Evolutionary conservation across 2,113 vertebrate species (phyloP).

Genomic region (Setophaga petechia): DNA sequence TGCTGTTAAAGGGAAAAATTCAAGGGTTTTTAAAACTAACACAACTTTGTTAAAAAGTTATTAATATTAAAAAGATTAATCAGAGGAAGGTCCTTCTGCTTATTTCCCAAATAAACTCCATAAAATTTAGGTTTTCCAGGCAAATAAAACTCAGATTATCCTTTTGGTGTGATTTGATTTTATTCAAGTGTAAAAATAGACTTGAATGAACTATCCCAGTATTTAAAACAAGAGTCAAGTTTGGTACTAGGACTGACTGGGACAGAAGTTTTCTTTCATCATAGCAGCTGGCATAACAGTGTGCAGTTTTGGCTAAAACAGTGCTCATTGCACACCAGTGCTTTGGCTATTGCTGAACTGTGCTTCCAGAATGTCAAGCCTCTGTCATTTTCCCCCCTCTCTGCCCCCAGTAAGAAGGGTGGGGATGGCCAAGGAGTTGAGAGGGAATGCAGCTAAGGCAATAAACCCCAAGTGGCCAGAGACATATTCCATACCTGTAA

Average conservation of each 20-base stretch:
- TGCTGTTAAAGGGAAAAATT: background rate
- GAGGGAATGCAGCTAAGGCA: background rate
- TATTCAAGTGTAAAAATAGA: background rate
- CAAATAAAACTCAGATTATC: background rate
- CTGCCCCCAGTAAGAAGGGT: background rate
- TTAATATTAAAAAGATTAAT: background rate
- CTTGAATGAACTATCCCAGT: background rate
- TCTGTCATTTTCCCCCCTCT: fast-evolving
- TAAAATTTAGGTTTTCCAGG: background rate
- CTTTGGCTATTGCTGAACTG: background rate
- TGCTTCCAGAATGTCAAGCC: background rate
- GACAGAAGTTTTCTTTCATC: background rate
- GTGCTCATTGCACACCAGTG: fast-evolving
- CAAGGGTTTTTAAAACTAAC: background rate
- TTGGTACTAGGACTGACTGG: background rate
- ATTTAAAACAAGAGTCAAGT: background rate
- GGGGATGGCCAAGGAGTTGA: background rate
- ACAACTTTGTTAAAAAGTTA: background rate
- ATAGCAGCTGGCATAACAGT: background rate
- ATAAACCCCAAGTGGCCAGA: background rate
- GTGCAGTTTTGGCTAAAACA: background rate
- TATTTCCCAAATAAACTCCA: background rate
- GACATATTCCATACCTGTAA: background rate
- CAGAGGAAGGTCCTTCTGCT: background rate
- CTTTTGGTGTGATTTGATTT: background rate